Conservation (phyloP, 2,888 invertebrate species). For the Steinernema hermaphroditum region DNA sequence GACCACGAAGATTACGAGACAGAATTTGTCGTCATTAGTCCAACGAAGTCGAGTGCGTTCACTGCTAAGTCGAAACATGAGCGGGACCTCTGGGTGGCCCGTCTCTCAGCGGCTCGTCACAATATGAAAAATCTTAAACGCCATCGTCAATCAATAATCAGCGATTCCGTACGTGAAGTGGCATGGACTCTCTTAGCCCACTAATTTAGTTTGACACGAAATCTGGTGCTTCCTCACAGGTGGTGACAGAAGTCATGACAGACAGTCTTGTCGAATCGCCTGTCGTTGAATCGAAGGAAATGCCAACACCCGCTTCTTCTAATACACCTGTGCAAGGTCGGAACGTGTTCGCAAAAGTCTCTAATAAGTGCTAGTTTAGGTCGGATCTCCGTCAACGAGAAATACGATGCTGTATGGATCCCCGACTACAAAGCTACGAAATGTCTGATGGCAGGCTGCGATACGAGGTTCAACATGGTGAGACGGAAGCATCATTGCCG, state of each 20-base stretch:
- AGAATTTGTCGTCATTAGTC: constrained; percentile 41
- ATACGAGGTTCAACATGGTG: constrained; percentile 79
- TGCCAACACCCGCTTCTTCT: not conserved
- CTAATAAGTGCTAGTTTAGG: not conserved
- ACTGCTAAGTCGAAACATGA: constrained; percentile 44
- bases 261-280: not conserved
- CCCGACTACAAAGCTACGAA: constrained; percentile 79
- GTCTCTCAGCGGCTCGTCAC: constrained; percentile 5
- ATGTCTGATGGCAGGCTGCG: constrained; percentile 78
- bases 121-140: constrained; percentile 17
- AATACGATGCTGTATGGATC: constrained; percentile 75
- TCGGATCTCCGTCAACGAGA: constrained; percentile 10
- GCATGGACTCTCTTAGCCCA: not conserved
- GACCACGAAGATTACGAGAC: constrained; percentile 47
- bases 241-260: not conserved
- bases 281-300: not conserved
- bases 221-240: not conserved
- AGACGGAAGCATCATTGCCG: constrained; percentile 81
- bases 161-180: not conserved
- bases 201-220: not conserved
- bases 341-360: too few species aligned
- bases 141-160: constrained; percentile 6
- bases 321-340: not conserved
- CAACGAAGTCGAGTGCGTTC: constrained; percentile 46
- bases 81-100: constrained; percentile 41